phyloP scores from a whole-genome alignment of 53 echinoderm and acorn worm species.

The Actinopyga echinites region DNA sequence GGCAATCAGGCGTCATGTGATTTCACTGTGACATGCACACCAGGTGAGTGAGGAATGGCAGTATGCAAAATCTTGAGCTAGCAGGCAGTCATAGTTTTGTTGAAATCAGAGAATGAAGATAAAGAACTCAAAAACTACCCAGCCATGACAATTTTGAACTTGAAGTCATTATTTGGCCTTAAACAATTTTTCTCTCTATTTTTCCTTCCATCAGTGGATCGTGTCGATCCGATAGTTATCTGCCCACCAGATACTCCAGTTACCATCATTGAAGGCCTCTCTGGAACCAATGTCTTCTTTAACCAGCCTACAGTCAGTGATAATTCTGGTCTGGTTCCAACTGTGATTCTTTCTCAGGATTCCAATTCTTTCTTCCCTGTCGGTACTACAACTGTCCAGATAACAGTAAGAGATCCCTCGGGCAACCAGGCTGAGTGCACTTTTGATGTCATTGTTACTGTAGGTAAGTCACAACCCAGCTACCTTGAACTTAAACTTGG shows the following conservation, averaged over 20 bases:
- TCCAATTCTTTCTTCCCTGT: slow-evolving; percentile 51
- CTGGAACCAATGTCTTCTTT: slow-evolving; percentile 49
- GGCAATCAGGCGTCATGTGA: slow-evolving; percentile 61
- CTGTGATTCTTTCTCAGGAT: slow-evolving; percentile 5
- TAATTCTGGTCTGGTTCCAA: slow-evolving; percentile 51
- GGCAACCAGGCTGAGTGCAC: slow-evolving; percentile 52
- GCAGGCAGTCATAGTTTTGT: too few relatives aligned
- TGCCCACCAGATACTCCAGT: slow-evolving; percentile 37
- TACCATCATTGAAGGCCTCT: slow-evolving; percentile 45
- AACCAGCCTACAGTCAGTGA: slow-evolving; percentile 48
- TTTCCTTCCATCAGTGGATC: slow-evolving; percentile 34
- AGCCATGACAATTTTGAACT: too few relatives aligned
- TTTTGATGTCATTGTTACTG: slow-evolving; percentile 34
- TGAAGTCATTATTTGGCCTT: too few relatives aligned
- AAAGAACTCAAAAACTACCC: too few relatives aligned
- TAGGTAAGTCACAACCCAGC: slow-evolving; percentile 16
- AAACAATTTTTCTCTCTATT: too few relatives aligned
- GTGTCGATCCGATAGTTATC: slow-evolving; percentile 33
- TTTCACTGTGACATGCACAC: slow-evolving; percentile 60
- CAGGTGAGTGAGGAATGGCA: slow-evolving; percentile 40
- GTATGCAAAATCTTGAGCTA: background rate
- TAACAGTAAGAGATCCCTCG: slow-evolving; percentile 34
- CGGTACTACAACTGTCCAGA: slow-evolving; percentile 29
- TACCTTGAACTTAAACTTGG: background rate
- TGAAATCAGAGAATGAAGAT: too few relatives aligned